These are phyloP conservation scores for Conistra vaccinii DNA, from an alignment of 2,888 invertebrate species.

Conservation along the genomic window DNA sequence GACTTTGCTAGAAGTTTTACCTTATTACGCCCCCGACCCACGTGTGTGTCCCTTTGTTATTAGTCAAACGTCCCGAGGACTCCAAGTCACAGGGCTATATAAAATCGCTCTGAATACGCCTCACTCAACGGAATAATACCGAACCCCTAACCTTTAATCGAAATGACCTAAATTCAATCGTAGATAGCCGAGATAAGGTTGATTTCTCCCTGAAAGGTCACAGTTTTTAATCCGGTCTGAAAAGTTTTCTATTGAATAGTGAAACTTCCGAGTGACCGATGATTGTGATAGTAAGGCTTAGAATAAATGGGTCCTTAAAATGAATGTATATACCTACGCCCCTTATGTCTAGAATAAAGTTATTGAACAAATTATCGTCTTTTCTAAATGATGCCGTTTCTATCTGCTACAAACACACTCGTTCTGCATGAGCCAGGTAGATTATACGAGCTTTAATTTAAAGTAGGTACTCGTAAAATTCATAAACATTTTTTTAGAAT, in stretches of 20 bases:
- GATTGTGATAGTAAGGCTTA: conserved; percentile 16
- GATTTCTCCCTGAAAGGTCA: background rate
- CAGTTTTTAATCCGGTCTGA: conserved; percentile 17
- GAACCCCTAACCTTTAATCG: conserved; percentile 1
- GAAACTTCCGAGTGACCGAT: conserved; percentile 25
- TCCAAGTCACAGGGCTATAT: conserved; percentile 46
- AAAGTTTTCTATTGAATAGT: conserved; percentile 27
- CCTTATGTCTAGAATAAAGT: background rate
- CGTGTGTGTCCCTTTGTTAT: conserved; percentile 56
- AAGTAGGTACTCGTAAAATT: background rate
- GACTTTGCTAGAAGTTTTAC: conserved; percentile 49
- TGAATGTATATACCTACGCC: background rate
- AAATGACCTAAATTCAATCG: conserved; percentile 18
- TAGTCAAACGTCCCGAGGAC: conserved; percentile 56
- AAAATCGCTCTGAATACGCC: conserved; percentile 49
- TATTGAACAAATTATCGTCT: background rate
- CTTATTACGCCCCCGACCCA: conserved; percentile 58
- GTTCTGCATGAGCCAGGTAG: background rate
- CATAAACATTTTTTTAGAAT: too few species aligned
- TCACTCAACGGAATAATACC: conserved; percentile 41
- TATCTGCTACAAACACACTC: too few species aligned
- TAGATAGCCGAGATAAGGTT: background rate
- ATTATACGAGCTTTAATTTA: background rate
- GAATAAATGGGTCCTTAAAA: conserved; percentile 2
- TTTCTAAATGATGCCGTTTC: background rate